These are phyloP conservation scores for Nematopogon swammerdamellus DNA, from an alignment of 2,888 invertebrate species.

Conservation along the genomic window DNA sequence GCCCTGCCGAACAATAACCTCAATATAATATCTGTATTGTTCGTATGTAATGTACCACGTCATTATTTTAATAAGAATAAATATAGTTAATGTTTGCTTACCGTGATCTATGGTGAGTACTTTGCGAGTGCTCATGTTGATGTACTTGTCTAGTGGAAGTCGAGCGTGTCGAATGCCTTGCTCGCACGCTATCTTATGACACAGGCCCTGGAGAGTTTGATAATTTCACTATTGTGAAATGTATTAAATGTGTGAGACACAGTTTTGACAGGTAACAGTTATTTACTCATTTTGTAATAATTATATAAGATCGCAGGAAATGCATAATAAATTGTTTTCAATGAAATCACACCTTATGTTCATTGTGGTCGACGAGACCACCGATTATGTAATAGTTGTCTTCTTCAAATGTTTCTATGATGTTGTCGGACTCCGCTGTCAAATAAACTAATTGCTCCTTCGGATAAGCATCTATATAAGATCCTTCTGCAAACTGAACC, in stretches of 20 bases:
- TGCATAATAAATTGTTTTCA: too few species aligned
- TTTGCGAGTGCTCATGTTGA: constrained; percentile 88
- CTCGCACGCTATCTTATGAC: constrained; percentile 75
- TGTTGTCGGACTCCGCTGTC: constrained; percentile 90
- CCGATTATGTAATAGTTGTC: constrained; percentile 91
- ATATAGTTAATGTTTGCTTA: too few species aligned
- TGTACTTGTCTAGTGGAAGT: constrained; percentile 84
- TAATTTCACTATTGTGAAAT: too few species aligned
- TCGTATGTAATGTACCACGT: too few species aligned
- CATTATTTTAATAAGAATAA: too few species aligned
- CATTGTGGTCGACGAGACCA: constrained; percentile 96
- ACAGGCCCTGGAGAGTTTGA: constrained; percentile 77
- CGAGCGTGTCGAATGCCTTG: constrained; percentile 78
- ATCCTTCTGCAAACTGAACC: constrained; percentile 66
- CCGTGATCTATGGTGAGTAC: constrained; percentile 96
- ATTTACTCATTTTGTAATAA: too few species aligned
- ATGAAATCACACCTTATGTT: constrained; percentile 68
- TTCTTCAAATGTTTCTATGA: constrained; percentile 70
- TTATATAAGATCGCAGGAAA: too few species aligned
- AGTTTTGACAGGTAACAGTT: not conserved
- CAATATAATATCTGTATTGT: too few species aligned
- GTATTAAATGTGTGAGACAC: not conserved
- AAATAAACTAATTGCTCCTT: constrained; percentile 84
- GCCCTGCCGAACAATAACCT: too few species aligned
- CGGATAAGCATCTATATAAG: constrained; percentile 68